These are phyloP conservation scores for Uria aalge DNA, from an alignment of 2,113 vertebrate species.

Conservation along the genomic window DNA sequence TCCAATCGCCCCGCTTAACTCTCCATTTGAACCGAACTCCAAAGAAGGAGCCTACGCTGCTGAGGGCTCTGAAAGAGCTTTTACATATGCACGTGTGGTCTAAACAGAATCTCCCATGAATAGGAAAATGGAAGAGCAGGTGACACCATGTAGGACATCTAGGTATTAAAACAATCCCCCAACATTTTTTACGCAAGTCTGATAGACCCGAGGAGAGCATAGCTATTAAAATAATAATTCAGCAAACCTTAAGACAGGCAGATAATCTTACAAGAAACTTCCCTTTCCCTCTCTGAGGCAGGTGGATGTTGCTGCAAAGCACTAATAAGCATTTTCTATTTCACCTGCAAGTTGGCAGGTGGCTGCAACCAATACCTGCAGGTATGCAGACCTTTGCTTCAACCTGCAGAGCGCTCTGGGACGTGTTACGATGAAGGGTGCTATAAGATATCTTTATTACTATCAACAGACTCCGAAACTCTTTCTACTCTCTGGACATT, in stretches of 20 bases:
- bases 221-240: background rate
- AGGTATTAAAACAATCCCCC: background rate
- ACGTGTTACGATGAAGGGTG: background rate
- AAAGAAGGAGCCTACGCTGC: background rate
- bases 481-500: background rate
- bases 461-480: background rate
- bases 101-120: background rate
- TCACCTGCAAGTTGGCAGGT: background rate
- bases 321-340: background rate
- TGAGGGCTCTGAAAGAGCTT: background rate
- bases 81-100: background rate
- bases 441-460: background rate
- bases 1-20: background rate
- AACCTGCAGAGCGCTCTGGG: background rate
- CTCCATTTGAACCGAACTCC: background rate
- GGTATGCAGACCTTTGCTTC: background rate
- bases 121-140: background rate
- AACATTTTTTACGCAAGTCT: background rate
- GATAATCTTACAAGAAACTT: background rate
- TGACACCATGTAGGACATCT: background rate
- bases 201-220: accelerated
- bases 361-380: background rate
- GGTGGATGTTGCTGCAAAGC: background rate
- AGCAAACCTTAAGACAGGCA: background rate
- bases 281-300: background rate